Evolutionary conservation across 2,888 invertebrate species (phyloP), one percentile per base, ranked within the genome.

Genomic region (Chrysolina americana): DNA sequence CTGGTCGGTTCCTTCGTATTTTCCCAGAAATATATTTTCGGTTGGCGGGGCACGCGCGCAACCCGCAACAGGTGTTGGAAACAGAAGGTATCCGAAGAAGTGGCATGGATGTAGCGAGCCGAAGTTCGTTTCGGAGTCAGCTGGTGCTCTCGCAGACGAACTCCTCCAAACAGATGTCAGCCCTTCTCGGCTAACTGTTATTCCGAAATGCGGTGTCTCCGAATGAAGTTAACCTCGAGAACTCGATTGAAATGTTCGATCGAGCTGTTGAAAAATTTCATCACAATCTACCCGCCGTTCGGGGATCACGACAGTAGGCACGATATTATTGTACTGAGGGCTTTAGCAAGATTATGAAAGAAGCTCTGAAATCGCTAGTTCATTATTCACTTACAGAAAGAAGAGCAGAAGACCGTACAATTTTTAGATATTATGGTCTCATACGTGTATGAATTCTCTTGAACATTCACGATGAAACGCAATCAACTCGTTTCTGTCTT

Each of bases 51-150:
- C 84, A 83, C 84, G 84, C 81, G 83, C 78, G 81, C 75, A 78
- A 70, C 74, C 76, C 77, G 84, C 83, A 87, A 86, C 86, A 87
- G 86, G 86, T 86, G 87, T 82, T 78, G 53, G 78, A 77, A 79
- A 82, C 87, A 87, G 83, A 86, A 85, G 87, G 87, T 85, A 82
- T 82, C 81, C 83, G 84, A 81, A 82, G 81, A 47, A 66, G 50
- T 36, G 44, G 64, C 36, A 41, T 64, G 65, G 53, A 53, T 53
- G 19, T 48, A 48, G 48, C 48, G 17, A 48, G 19, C 13, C 23
- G 21, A n/a, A 59, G 36, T 59, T 59, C 36, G 59, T 21, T 4
- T 36, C 36, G 17, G 53, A 59, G 59, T 59, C 59, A 59, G 59
- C 59, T 59, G 59, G 59, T 59, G 28, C 28, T 10, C 59, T 59